Evolutionary conservation across 2,888 invertebrate genomes (phyloP).

Genomic region (Caenorhabditis afra): DNA sequence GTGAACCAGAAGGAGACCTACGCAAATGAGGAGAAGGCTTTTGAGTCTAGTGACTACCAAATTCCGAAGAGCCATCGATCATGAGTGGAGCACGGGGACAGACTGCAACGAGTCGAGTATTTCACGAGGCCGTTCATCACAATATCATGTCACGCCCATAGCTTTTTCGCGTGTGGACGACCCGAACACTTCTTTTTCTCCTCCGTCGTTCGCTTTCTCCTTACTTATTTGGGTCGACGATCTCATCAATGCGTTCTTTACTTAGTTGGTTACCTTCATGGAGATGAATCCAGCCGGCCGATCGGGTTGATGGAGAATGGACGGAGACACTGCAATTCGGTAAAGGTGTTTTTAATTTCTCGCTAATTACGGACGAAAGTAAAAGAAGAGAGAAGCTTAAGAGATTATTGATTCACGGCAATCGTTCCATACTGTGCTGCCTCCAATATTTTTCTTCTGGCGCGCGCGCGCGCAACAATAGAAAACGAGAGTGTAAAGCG

Average conservation of each 20-base stretch:
- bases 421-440: too few species aligned
- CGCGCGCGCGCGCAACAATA: too few species aligned
- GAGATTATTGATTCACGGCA: too few species aligned
- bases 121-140: not conserved
- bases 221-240: slow-evolving; percentile 44
- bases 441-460: too few species aligned
- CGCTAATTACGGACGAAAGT: too few species aligned
- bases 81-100: slow-evolving; percentile 33
- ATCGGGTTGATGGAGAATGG: not conserved
- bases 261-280: slow-evolving; percentile 40
- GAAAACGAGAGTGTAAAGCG: too few species aligned
- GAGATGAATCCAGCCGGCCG: not conserved
- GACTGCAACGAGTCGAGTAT: slow-evolving; percentile 9
- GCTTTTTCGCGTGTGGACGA: not conserved
- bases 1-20: slow-evolving; percentile 42
- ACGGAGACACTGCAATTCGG: not conserved
- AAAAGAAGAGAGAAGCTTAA: too few species aligned
- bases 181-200: not conserved
- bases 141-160: not conserved
- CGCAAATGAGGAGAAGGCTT: slow-evolving; percentile 31
- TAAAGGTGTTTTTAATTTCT: too few species aligned
- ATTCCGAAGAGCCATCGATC: slow-evolving; percentile 53
- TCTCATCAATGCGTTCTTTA: not conserved
- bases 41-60: slow-evolving; percentile 50
- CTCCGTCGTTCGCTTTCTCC: slow-evolving; percentile 18